Conservation (phyloP, 2,113 vertebrate species). For the Corythornis vintsioides region DNA sequence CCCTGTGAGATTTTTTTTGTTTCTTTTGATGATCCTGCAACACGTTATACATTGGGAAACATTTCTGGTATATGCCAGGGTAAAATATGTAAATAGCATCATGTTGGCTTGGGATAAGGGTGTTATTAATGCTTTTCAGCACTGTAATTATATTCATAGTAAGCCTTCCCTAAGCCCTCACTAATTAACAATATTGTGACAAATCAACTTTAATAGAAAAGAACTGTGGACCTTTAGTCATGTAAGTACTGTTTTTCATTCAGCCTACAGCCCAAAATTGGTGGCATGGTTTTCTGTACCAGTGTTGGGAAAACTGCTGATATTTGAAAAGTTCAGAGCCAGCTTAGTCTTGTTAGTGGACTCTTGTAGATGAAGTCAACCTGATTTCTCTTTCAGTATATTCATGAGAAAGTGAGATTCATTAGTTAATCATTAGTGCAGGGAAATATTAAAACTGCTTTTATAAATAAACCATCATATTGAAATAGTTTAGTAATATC, state of each 20-base stretch:
- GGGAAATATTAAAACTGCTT: slow-evolving; percentile 41
- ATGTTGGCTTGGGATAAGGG: slow-evolving; percentile 51
- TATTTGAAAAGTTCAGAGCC: slow-evolving; percentile 41
- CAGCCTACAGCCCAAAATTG: slow-evolving; percentile 22
- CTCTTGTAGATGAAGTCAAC: slow-evolving; percentile 10
- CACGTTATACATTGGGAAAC: background rate
- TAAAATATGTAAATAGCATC: slow-evolving; percentile 65
- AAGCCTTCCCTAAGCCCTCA: slow-evolving; percentile 69
- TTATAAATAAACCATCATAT: slow-evolving; percentile 32
- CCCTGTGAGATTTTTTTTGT: background rate
- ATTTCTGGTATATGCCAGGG: slow-evolving; percentile 48
- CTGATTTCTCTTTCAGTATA: slow-evolving; percentile 20
- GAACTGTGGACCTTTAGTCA: slow-evolving; percentile 42
- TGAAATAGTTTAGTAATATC: slow-evolving; percentile 41
- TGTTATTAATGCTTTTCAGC: slow-evolving; percentile 69
- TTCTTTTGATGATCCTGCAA: slow-evolving; percentile 35
- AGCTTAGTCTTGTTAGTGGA: background rate
- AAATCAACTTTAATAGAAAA: slow-evolving; percentile 71
- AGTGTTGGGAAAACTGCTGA: slow-evolving; percentile 8
- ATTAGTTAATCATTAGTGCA: slow-evolving; percentile 30
- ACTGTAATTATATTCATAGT: slow-evolving; percentile 73
- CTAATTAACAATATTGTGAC: slow-evolving; percentile 72
- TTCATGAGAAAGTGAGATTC: background rate
- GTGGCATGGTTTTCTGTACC: slow-evolving; percentile 5
- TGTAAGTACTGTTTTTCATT: slow-evolving; percentile 57